A percentile compares a stretch with the other conserved stretches of the same genome.
Evolutionary conservation across 1,140 invertebrate genomes (phyloP).

Genomic region (Plectrocnemia conspersa): DNA sequence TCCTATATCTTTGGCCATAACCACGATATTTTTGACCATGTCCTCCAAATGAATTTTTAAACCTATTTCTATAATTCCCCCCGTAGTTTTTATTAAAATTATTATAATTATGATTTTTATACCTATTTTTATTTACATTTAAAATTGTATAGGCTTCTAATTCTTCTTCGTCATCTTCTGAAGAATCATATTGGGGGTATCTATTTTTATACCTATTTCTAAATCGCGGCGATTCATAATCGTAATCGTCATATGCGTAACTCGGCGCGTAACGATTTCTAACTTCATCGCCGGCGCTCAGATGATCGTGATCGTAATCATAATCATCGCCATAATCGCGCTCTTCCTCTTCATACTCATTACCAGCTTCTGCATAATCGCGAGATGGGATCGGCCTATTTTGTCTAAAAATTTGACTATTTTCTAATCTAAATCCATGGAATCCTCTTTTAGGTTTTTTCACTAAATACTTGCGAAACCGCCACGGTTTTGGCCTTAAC

Average conservation of each 20-base stretch:
- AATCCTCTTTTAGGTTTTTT: slow-evolving; percentile 22
- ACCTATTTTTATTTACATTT: neutral
- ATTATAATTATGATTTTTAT: slow-evolving; percentile 6
- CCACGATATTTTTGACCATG: neutral
- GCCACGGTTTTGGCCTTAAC: slow-evolving; percentile 14
- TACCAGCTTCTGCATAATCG: neutral
- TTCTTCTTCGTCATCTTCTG: too few species aligned
- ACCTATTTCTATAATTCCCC: neutral
- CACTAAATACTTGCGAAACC: slow-evolving; percentile 25
- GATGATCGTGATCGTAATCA: neutral
- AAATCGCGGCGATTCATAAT: neutral
- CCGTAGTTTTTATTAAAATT: slow-evolving; percentile 4
- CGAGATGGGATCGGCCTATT: neutral
- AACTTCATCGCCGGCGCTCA: neutral
- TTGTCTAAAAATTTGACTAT: neutral
- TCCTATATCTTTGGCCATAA: neutral
- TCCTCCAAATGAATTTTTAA: neutral
- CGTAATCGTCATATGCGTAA: slow-evolving; percentile 26
- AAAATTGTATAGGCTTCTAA: neutral
- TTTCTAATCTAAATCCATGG: neutral
- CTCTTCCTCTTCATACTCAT: slow-evolving; percentile 12
- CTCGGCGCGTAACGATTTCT: slow-evolving; percentile 23
- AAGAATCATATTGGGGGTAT: too few species aligned
- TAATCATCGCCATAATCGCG: neutral
- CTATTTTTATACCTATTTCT: too few species aligned